A percentile compares a stretch with the other conserved stretches of the same genome.
Conservation (phyloP, 2,113 vertebrate species). For the Ailurus styani region DNA sequence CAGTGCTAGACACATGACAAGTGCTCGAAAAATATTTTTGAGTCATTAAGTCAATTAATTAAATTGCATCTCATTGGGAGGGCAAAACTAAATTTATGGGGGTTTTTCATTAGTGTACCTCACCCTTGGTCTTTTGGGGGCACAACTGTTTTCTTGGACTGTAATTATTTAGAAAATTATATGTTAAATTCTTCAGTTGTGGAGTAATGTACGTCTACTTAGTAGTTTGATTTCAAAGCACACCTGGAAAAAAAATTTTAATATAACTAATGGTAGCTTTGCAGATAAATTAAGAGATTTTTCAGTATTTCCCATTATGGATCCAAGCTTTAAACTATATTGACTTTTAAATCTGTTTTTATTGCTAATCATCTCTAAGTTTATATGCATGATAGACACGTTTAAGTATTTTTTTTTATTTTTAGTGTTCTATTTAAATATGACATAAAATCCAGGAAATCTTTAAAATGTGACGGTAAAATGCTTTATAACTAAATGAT, state of each 20-base stretch:
- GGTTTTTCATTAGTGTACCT: neutral
- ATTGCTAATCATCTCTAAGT: neutral
- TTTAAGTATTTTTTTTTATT: neutral
- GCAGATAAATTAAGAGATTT: neutral
- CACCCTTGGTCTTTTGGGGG: neutral
- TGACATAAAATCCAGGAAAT: constrained; percentile 1
- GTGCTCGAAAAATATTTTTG: neutral
- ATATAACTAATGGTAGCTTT: constrained; percentile 6
- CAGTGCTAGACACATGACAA: neutral
- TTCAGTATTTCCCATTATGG: neutral
- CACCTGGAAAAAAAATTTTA: neutral
- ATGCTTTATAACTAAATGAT: neutral
- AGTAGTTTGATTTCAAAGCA: neutral
- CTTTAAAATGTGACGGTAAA: constrained; percentile 13
- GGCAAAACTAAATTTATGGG: constrained; percentile 9
- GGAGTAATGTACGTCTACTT: neutral
- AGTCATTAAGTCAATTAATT: neutral
- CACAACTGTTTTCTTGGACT: neutral
- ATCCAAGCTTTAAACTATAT: neutral
- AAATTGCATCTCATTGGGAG: neutral
- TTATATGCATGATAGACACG: neutral
- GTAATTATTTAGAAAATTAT: neutral
- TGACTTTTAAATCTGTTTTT: constrained; percentile 4
- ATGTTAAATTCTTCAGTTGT: neutral
- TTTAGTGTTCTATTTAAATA: constrained; percentile 18